Evolutionary conservation across 2,888 invertebrate species (phyloP).

Genomic region (Emmelina monodactyla): DNA sequence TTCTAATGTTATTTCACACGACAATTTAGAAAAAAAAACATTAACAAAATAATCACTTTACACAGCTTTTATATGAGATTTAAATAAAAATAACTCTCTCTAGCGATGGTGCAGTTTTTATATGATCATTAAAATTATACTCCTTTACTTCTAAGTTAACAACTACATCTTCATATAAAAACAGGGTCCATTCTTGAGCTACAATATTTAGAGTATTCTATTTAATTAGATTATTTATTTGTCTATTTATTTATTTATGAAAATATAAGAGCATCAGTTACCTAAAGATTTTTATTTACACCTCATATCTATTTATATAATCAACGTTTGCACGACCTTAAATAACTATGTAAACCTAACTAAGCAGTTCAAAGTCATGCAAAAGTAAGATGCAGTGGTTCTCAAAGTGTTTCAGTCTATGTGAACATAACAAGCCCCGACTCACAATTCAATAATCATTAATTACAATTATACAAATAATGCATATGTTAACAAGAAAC

Average conservation of each 20-base stretch:
- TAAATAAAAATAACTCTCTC: background rate
- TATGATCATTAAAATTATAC: no score
- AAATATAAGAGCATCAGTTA: background rate
- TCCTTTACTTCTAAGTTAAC: no score
- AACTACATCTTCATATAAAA: no score
- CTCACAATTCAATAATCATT: constrained; percentile 29
- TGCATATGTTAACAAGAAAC: constrained; percentile 35
- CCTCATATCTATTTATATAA: background rate
- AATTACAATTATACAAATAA: constrained; percentile 33
- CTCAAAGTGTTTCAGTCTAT: background rate
- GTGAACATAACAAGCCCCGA: constrained; percentile 7
- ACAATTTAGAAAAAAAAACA: background rate
- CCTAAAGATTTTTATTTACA: background rate
- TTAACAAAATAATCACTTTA: background rate
- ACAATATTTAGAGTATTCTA: background rate
- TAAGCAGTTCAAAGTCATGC: constrained; percentile 3
- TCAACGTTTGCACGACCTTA: background rate
- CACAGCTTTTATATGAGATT: background rate
- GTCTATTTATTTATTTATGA: background rate
- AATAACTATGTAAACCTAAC: background rate
- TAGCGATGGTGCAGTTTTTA: no score
- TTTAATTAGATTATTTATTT: no score
- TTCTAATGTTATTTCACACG: constrained; percentile 9
- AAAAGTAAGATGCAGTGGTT: background rate
- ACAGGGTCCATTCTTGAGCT: no score